Conservation (phyloP, 2,797 vertebrate genomes). For the Platalea minor region DNA sequence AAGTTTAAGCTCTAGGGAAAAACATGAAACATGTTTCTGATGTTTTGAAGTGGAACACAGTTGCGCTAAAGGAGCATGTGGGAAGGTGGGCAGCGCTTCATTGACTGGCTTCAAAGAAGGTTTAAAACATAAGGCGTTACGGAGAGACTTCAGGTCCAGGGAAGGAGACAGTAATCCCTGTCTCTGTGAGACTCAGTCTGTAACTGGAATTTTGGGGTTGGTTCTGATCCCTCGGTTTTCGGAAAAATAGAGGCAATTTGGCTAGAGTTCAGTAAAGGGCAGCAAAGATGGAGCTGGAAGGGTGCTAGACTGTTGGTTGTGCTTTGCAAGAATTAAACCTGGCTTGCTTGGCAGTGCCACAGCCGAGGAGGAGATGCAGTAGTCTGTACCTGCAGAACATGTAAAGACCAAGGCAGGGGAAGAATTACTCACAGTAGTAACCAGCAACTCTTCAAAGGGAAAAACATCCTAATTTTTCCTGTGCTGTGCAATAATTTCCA, state of each 20-base stretch:
- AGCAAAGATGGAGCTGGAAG: background rate
- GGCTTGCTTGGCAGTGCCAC: background rate
- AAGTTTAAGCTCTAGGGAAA: constrained; percentile 53
- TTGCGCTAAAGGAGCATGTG: background rate
- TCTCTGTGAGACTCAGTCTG: background rate
- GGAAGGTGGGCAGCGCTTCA: background rate
- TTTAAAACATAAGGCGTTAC: background rate
- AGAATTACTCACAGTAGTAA: background rate
- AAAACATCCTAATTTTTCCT: background rate
- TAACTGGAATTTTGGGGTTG: background rate
- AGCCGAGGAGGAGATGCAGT: background rate
- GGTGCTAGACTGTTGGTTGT: background rate
- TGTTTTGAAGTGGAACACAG: constrained; percentile 48
- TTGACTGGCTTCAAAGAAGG: constrained; percentile 32
- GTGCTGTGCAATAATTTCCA: background rate
- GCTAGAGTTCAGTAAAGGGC: background rate
- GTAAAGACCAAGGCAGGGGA: background rate
- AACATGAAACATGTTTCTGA: constrained; percentile 57
- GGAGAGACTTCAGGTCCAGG: background rate
- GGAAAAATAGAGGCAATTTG: background rate
- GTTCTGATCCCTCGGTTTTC: background rate
- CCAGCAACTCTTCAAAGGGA: background rate
- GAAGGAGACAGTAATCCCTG: background rate
- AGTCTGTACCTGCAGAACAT: background rate
- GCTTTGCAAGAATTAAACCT: background rate